These are phyloP conservation scores for Microcebus ravelobensis DNA, from an alignment of 2,113 vertebrate species.

Conservation along the genomic window DNA sequence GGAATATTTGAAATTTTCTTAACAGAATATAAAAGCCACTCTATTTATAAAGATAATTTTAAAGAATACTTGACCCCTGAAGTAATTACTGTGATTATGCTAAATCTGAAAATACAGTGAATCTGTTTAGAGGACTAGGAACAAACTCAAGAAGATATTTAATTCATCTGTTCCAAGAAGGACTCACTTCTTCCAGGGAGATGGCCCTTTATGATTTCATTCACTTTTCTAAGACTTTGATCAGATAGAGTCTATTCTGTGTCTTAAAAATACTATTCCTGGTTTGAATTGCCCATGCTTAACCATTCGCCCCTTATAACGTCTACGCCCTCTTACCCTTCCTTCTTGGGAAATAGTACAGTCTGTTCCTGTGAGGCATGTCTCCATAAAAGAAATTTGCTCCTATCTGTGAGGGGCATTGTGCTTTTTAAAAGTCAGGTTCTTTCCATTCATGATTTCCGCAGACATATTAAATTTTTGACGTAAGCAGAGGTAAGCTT, in stretches of 20 bases:
- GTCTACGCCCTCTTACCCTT: not conserved
- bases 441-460: not conserved
- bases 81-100: not conserved
- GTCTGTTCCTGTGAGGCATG: not conserved
- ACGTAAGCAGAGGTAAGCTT: not conserved
- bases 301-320: not conserved
- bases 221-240: not conserved
- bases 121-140: not conserved
- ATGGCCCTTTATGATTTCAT: not conserved
- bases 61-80: not conserved
- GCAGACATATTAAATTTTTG: not conserved
- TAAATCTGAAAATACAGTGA: not conserved
- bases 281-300: not conserved
- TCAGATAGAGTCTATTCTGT: not conserved
- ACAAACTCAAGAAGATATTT: not conserved
- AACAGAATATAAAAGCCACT: constrained; percentile 1
- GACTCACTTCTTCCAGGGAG: not conserved
- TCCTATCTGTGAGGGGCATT: not conserved
- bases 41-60: constrained; percentile 34
- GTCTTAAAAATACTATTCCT: not conserved
- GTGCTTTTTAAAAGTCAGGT: not conserved
- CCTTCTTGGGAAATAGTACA: not conserved
- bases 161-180: not conserved
- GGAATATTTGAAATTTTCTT: constrained; percentile 23
- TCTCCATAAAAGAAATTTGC: constrained; percentile 13